Conservation (phyloP, 2,113 vertebrate genomes). For the Gavialis gangeticus region DNA sequence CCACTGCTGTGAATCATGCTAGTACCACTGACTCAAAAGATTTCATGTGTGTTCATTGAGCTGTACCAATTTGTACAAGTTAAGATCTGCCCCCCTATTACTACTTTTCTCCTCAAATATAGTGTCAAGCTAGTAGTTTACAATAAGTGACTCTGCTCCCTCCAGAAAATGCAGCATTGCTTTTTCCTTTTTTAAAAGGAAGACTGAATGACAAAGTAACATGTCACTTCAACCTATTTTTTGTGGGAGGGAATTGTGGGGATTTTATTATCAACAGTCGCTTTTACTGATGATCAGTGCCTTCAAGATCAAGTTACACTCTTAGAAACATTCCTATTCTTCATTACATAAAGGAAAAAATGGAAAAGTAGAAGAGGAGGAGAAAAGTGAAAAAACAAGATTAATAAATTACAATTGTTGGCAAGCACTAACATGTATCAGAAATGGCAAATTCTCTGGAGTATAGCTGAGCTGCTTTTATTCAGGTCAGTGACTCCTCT, state of each 20-base stretch:
- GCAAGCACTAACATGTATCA: constrained; percentile 56
- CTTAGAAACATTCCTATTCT: constrained; percentile 56
- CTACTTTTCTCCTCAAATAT: constrained; percentile 70
- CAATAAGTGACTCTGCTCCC: constrained; percentile 47
- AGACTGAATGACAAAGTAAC: constrained; percentile 52
- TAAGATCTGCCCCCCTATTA: background rate
- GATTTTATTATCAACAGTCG: constrained; percentile 17
- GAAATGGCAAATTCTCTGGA: constrained; percentile 71
- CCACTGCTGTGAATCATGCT: background rate
- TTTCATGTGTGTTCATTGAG: constrained; percentile 45
- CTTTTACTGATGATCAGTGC: constrained; percentile 53
- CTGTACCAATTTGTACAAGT: constrained; percentile 35
- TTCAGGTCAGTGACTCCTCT: constrained; percentile 76
- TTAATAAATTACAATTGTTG: constrained; percentile 75
- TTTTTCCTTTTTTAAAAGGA: constrained; percentile 59
- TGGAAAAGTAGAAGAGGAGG: constrained; percentile 40
- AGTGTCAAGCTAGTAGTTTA: constrained; percentile 51
- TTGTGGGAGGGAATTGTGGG: constrained; percentile 30
- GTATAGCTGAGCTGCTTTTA: constrained; percentile 68
- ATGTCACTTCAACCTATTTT: constrained; percentile 42
- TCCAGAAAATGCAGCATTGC: constrained; percentile 38
- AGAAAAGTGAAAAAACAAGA: constrained; percentile 17
- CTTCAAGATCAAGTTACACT: constrained; percentile 51
- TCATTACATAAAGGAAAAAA: constrained; percentile 63
- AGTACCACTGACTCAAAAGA: background rate